A percentile compares a stretch with the other conserved stretches of the same genome.
Conservation (phyloP, 2,797 vertebrate species). For the Siniperca scherzeri region DNA sequence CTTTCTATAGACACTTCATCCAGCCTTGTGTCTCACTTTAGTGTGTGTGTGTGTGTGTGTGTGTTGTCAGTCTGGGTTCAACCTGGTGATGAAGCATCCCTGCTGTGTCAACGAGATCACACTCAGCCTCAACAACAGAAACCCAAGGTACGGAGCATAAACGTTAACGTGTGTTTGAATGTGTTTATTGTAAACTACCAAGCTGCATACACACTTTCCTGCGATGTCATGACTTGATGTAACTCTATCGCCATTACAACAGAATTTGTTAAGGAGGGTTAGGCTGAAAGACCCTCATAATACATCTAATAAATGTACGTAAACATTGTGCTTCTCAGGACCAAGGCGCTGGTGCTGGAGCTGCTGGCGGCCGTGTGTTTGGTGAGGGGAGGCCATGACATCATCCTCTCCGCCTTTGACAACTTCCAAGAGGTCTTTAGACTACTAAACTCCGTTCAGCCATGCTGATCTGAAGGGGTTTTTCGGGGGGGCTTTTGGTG, state of each 20-base stretch:
- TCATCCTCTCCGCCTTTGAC: constrained; percentile 93
- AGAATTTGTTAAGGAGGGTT: too few species aligned
- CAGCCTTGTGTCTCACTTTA: not conserved
- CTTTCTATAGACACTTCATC: not conserved
- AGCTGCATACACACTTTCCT: too few species aligned
- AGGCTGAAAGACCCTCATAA: too few species aligned
- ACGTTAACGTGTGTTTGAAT: not conserved
- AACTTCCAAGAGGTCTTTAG: constrained; percentile 91
- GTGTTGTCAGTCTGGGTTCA: constrained; percentile 91
- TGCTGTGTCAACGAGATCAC: constrained; percentile 96
- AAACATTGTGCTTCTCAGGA: constrained; percentile 72
- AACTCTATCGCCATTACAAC: too few species aligned
- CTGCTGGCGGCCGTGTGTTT: constrained; percentile 92
- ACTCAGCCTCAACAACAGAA: constrained; percentile 94
- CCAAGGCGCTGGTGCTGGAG: constrained; percentile 93
- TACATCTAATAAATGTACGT: too few species aligned
- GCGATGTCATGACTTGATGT: too few species aligned
- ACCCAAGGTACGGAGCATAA: constrained; percentile 83
- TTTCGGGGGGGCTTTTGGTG: too few species aligned
- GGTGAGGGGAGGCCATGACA: constrained; percentile 93
- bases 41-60: not conserved
- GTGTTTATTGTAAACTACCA: not conserved
- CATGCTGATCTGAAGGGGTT: fast-evolving
- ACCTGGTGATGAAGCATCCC: constrained; percentile 94
- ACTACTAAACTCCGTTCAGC: not conserved